A percentile compares a stretch with the other conserved stretches of the same genome.
These are phyloP conservation scores for Porites cylindrica DNA, from an alignment of 92 coral and sea anemone species.

Conservation along the genomic window DNA sequence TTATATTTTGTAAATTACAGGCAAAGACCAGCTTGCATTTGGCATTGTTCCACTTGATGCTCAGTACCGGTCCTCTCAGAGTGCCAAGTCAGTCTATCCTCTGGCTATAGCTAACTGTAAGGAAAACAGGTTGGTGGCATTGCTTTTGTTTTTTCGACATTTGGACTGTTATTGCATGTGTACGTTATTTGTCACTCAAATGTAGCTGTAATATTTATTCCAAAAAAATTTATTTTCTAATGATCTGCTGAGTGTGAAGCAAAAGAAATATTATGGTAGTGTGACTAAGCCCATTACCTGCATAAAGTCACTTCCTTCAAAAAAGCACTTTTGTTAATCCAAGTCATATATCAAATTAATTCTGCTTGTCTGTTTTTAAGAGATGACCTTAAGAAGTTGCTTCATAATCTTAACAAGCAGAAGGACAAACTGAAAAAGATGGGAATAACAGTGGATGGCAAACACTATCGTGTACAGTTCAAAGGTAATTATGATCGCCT, in stretches of 20 bases:
- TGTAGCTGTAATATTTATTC: constrained; percentile 1
- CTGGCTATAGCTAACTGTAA: constrained; percentile 30
- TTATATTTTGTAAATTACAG: background rate
- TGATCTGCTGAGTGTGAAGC: constrained; percentile 15
- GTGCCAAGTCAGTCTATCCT: constrained; percentile 23
- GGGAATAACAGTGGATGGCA: constrained; percentile 17
- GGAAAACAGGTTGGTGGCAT: constrained; percentile 6
- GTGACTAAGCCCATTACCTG: constrained; percentile 11
- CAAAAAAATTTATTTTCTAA: background rate
- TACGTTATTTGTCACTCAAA: background rate
- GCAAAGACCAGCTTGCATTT: constrained; percentile 9
- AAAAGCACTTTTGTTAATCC: background rate
- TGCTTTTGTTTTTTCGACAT: too few relatives aligned
- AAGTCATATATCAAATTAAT: background rate
- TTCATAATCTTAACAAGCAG: background rate
- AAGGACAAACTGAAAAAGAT: constrained; percentile 19
- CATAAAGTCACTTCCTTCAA: background rate
- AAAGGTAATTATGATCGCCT: background rate
- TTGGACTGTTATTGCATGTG: too few relatives aligned
- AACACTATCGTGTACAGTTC: background rate
- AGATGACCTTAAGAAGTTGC: constrained; percentile 11
- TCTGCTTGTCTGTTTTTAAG: background rate
- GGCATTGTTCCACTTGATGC: constrained; percentile 13
- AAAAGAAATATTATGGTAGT: background rate
- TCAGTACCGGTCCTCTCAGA: constrained; percentile 9